These are phyloP conservation scores for Formica aserva DNA, from an alignment of 2,888 invertebrate species.

Conservation along the genomic window DNA sequence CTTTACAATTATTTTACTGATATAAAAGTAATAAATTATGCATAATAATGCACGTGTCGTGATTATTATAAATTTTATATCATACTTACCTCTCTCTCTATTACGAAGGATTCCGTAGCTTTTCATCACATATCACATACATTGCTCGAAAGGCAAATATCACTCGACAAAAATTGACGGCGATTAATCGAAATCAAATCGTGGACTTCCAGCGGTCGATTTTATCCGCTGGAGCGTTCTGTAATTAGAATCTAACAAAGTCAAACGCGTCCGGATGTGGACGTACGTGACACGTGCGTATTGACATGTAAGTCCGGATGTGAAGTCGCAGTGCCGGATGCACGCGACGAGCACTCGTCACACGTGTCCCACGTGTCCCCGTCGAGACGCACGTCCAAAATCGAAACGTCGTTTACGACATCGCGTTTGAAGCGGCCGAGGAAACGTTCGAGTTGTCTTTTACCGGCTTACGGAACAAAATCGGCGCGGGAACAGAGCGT, in stretches of 20 bases:
- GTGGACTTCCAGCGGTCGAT: neutral
- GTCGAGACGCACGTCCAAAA: neutral
- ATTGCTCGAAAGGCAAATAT: neutral
- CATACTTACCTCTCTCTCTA: conserved; percentile 11
- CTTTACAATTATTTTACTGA: neutral
- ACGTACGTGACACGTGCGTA: conserved; percentile 57
- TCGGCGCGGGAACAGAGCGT: neutral
- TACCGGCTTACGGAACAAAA: neutral
- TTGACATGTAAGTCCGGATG: conserved; percentile 30
- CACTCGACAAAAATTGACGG: neutral
- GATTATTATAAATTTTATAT: conserved; percentile 15
- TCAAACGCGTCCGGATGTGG: conserved; percentile 48
- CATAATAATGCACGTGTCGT: neutral
- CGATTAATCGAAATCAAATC: conserved; percentile 1
- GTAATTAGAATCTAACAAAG: neutral
- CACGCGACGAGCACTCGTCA: conserved; percentile 24
- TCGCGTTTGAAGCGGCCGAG: neutral
- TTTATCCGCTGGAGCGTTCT: neutral
- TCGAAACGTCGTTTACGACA: conserved; percentile 14
- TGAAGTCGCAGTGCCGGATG: conserved; percentile 28
- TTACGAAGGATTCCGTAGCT: neutral
- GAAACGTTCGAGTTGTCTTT: neutral
- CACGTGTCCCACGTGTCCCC: conserved; percentile 32
- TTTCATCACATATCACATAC: neutral
- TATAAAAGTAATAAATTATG: neutral